phyloP scores from a whole-genome alignment of 2,797 vertebrate genomes.

The Acanthurus lineatus region DNA sequence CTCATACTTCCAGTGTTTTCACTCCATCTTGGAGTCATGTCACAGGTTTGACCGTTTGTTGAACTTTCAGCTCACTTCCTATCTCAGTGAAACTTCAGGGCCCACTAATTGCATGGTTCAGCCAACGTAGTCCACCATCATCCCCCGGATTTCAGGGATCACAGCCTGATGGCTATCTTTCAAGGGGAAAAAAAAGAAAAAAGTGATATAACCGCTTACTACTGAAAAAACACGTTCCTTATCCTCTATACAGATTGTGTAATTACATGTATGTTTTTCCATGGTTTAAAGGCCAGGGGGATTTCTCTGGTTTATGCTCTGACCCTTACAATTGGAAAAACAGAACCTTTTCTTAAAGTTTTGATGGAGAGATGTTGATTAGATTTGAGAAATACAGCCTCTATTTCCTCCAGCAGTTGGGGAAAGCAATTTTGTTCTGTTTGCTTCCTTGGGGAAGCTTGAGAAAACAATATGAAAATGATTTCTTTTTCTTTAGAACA shows the following conservation, averaged over 20 bases:
- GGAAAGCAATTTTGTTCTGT: constrained; percentile 80
- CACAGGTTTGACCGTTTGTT: constrained; percentile 38
- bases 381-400: constrained; percentile 75
- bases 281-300: constrained; percentile 63
- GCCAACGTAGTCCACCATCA: constrained; percentile 35
- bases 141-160: constrained; percentile 55
- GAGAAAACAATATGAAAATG: constrained; percentile 83
- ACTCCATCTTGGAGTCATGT: background rate
- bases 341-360: constrained; percentile 74
- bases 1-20: constrained; percentile 3
- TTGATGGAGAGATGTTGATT: constrained; percentile 82
- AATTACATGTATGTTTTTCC: constrained; percentile 72
- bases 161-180: constrained; percentile 56
- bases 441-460: constrained; percentile 76
- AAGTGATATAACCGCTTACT: constrained; percentile 33
- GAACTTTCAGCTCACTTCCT: constrained; percentile 56
- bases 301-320: constrained; percentile 58
- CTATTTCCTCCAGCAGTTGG: constrained; percentile 74
- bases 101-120: constrained; percentile 72
- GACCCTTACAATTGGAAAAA: constrained; percentile 75
- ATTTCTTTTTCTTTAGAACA: constrained; percentile 78
- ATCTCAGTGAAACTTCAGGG: constrained; percentile 63
- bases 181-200: constrained; percentile 27
- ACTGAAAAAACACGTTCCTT: constrained; percentile 38
- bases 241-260: constrained; percentile 50